Base-by-base conservation (phyloP, 2,797 vertebrate genomes). In the Danio jaintianensis region DNA sequence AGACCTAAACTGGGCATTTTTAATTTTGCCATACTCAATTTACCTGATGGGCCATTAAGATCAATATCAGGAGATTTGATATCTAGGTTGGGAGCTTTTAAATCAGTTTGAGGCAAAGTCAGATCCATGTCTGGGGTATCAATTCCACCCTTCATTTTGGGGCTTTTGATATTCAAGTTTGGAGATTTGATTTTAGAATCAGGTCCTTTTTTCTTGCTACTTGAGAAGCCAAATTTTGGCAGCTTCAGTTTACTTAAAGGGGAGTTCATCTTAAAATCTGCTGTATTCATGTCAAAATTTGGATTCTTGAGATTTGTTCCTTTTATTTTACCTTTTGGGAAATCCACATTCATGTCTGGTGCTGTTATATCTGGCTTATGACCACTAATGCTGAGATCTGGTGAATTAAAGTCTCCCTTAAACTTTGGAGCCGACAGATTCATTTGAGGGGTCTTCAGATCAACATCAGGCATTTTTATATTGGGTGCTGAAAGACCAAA, bases 11-110 rank as follows among this genome's bases (percentile, higher is more conserved):
- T 80, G 0, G 91, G 88, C 66, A 80, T 79, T 5, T 87, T 91
- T 1, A 91, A 43, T 40, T 86, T 88, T 61, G 78, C 59, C 59
- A 47, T 76, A 18, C 47, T 72, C 0, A 83, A 12, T 50, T 80
- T 83, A 8, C 74, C 73, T 43, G 90, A 81, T 5, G 88, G 84
- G 0, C 76, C 82, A 69, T 67, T 82, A 55, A 86, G 56, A 48
- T 85, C 82, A 7, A 86, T 0, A 83, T 90, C 80, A 64, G 90
- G 86, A 67, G 83, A 52, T 15, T 89, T 72, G 5, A 85, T 2
- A 61, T 92, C 84, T 8, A 90, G 73, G 6, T 82, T 90, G 0
- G 89, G 87, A 20, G 81, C 29, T 15, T 86, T 87, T 0, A 90
- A 22, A 48, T 88, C 73, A 43, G 83, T 10, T 38, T 85, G 80